Percentiles rank a stretch among this genome's conserved stretches.
Evolutionary conservation across 2,113 vertebrate genomes (phyloP).

Genomic region (Prinia subflava): DNA sequence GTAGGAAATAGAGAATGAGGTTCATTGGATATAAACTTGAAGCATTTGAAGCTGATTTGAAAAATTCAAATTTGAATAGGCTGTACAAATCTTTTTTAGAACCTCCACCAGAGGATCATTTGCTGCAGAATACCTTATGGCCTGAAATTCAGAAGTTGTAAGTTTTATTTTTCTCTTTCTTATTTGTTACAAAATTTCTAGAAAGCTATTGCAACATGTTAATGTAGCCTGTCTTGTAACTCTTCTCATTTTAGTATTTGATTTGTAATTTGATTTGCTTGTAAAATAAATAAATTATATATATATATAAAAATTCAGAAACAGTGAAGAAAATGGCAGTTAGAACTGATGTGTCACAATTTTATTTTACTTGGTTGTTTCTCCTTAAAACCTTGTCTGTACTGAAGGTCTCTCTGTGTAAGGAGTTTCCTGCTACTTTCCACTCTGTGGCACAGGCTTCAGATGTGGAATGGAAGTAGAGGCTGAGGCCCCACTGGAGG

Average conservation of each 20-base stretch:
- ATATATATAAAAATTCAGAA: background rate
- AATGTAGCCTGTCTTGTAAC: background rate
- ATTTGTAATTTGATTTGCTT: background rate
- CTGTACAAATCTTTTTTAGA: slow-evolving; percentile 73
- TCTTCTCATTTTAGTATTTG: background rate
- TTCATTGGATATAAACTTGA: background rate
- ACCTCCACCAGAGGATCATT: slow-evolving; percentile 93
- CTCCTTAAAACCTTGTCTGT: background rate
- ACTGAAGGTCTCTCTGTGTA: background rate
- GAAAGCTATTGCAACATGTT: background rate
- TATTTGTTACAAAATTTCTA: background rate
- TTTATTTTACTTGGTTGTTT: background rate
- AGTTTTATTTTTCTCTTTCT: slow-evolving; percentile 61
- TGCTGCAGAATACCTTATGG: slow-evolving; percentile 97
- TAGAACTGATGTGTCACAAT: background rate
- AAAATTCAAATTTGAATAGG: background rate
- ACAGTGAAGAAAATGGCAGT: background rate
- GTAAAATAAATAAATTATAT: background rate
- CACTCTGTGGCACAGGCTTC: accelerated
- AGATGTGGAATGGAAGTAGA: background rate
- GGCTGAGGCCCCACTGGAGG: background rate
- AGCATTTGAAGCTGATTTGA: background rate
- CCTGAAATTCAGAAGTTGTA: slow-evolving; percentile 97
- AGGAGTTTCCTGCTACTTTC: background rate
- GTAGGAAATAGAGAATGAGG: background rate